These are phyloP conservation scores for Dryococelus australis DNA, from an alignment of 2,888 invertebrate genomes.

Conservation along the genomic window DNA sequence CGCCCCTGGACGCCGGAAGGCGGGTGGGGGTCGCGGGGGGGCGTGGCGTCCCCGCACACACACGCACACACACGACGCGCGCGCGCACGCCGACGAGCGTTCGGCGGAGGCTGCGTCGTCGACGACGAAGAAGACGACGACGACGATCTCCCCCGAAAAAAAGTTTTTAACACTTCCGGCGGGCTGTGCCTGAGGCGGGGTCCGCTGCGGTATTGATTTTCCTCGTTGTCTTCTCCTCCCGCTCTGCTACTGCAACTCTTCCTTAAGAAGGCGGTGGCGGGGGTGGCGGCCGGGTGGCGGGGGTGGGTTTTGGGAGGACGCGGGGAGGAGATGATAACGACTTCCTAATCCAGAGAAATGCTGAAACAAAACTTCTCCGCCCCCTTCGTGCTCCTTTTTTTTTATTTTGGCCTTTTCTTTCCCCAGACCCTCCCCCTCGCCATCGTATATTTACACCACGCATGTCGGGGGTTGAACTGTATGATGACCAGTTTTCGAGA, in stretches of 20 bases:
- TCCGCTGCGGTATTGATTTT: conserved; percentile 8
- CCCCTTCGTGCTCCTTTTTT: conserved; percentile 5
- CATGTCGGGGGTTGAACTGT: neutral
- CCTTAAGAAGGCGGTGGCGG: neutral
- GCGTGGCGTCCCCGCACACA: conserved; percentile 25
- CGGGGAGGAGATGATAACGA: conserved; percentile 12
- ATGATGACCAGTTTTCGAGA: no score
- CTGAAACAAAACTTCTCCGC: conserved; percentile 25
- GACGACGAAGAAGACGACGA: no score
- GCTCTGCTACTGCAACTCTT: neutral
- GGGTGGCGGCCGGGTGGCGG: no score
- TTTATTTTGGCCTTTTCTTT: neutral
- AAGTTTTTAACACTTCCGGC: conserved; percentile 16
- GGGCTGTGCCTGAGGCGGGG: neutral
- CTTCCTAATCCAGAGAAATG: conserved; percentile 30
- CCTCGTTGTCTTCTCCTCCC: neutral
- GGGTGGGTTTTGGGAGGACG: neutral
- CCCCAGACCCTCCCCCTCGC: neutral
- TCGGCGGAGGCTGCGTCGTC: neutral
- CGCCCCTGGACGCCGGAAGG: no score
- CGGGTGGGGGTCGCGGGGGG: neutral
- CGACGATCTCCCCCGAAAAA: neutral
- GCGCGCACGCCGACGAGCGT: neutral
- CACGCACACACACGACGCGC: neutral
- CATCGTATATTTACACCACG: neutral